Base-by-base conservation (phyloP, 2,113 vertebrate genomes). In the Diphyllodes magnificus region DNA sequence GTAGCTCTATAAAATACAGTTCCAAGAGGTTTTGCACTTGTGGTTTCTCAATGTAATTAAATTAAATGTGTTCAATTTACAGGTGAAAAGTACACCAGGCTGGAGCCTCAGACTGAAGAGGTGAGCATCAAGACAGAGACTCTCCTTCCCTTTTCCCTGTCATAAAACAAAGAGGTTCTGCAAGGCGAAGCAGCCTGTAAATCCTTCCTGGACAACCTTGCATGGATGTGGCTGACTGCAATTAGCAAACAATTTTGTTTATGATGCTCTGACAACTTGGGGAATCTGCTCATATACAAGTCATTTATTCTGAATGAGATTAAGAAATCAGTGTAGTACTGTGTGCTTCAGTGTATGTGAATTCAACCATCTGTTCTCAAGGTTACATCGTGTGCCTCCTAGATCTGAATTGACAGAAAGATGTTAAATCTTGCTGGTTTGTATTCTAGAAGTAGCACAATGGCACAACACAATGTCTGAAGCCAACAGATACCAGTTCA, bases 231-330 rank as follows among this genome's bases (percentile, higher is more conserved):
- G 61, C 79, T 97, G 92, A 82, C 73, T 90, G 87, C 79, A 97
- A 93, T 94, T 97, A 96, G 91, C 57, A 79, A 93, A 92, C 56
- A 68, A 92, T 90, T 81, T 94, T 96, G 90, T 93, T 96, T 96
- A 96, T 88, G 94, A 92, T 64, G 69, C 70, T 95, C 61, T 91
- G 91, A 87, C 92, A 92, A 92, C 89, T 82, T 72, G 70, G 77
- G 60, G 84, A 92, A 91, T 96, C 91, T 95, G 68, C 93, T 96
- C 93, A 85, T 93, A 95, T 93, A 93, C 70, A 97, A 96, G 81
- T 37, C 65, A 89, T 93, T 96, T 96, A 93, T 95, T 95, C 84
- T 89, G 73, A 96, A 95, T 93, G 89, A 96, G 93, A 96, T 96
- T 91, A 97, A 93, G 93, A 93, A 95, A 96, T 95, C 89, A 89